These are phyloP conservation scores for Amiota minor DNA, from an alignment of 2,888 invertebrate species.

Conservation along the genomic window DNA sequence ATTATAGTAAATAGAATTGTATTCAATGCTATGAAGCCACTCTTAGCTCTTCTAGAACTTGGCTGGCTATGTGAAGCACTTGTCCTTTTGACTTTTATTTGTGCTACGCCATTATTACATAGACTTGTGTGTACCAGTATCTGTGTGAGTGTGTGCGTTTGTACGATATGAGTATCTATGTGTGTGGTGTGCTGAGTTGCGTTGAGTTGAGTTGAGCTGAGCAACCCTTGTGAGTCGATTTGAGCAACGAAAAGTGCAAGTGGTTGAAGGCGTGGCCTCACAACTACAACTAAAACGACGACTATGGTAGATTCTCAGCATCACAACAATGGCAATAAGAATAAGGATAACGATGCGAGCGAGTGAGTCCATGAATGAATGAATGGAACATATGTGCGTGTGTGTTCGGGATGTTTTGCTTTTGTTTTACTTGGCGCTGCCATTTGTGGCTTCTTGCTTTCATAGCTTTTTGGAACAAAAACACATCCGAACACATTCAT, in stretches of 20 bases:
- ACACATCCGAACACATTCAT: neutral
- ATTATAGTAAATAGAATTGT: slow-evolving; percentile 21
- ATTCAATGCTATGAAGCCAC: neutral
- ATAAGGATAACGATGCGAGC: slow-evolving; percentile 54
- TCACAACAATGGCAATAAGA: slow-evolving; percentile 49
- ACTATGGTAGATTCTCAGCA: slow-evolving; percentile 44
- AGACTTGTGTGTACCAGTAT: slow-evolving; percentile 23
- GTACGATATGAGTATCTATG: neutral
- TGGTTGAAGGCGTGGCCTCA: slow-evolving; percentile 64
- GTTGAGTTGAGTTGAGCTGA: slow-evolving; percentile 9
- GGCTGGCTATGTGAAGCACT: slow-evolving; percentile 36
- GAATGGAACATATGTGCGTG: slow-evolving; percentile 31
- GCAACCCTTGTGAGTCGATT: slow-evolving; percentile 59
- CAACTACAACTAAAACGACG: slow-evolving; percentile 53
- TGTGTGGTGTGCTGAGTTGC: neutral
- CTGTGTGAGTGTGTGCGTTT: neutral
- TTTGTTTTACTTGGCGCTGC: slow-evolving; percentile 61
- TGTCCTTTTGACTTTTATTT: slow-evolving; percentile 56
- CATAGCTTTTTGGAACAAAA: slow-evolving; percentile 32
- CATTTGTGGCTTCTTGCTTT: slow-evolving; percentile 68
- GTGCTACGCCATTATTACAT: slow-evolving; percentile 49
- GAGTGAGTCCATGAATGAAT: slow-evolving; percentile 25
- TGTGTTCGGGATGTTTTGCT: slow-evolving; percentile 46
- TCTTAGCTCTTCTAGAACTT: slow-evolving; percentile 1
- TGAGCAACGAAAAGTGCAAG: slow-evolving; percentile 62